Conservation (phyloP, 2,888 invertebrate genomes). For the Mechanitis mazaeus region DNA sequence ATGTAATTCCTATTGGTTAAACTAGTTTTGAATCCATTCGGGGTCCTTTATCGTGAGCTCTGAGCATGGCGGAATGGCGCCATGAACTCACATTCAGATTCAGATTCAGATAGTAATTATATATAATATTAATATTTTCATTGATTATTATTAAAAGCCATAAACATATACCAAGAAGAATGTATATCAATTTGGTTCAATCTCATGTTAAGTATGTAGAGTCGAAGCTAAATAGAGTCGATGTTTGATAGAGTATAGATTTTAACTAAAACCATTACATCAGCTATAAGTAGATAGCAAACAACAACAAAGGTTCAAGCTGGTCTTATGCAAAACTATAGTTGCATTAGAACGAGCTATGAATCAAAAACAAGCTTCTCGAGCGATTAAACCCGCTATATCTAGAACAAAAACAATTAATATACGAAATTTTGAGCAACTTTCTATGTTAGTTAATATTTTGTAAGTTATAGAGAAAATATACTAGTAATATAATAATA, state of each 20-base stretch:
- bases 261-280: constrained; percentile 1
- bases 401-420: constrained; percentile 1
- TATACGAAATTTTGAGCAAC: background rate
- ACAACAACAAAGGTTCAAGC: constrained; percentile 4
- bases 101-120: no score
- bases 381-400: constrained; percentile 17
- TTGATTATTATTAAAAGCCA: no score
- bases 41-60: no score
- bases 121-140: no score
- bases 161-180: no score
- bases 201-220: no score
- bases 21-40: no score
- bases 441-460: background rate
- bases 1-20: no score
- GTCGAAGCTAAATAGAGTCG: background rate
- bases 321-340: constrained; percentile 8
- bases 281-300: background rate
- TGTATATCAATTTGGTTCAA: no score
- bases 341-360: constrained; percentile 17
- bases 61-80: no score
- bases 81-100: no score
- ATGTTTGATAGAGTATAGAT: background rate
- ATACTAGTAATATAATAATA: no score
- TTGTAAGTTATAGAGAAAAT: background rate
- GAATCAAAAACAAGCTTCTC: constrained; percentile 18